A percentile compares a stretch with the other conserved stretches of the same genome.
Conservation (phyloP, 64 coral and sea anemone species). For the Actinia tenebrosa region DNA sequence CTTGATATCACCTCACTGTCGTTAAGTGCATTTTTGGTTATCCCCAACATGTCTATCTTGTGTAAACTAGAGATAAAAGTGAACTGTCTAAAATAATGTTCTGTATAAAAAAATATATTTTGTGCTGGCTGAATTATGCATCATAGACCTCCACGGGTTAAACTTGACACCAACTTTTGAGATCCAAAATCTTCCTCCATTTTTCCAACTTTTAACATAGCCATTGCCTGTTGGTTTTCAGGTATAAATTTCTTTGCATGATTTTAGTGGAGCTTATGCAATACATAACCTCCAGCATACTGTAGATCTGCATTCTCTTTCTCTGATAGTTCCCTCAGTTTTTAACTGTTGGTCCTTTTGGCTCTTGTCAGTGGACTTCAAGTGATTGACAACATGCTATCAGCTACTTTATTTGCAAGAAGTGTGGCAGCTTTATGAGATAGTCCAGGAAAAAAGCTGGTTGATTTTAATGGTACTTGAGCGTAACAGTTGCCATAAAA, state of each 20-base stretch:
- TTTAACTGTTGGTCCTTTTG: not conserved
- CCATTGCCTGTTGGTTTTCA: constrained; percentile 33
- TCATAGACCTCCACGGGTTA: constrained; percentile 14
- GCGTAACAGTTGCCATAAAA: constrained; percentile 43
- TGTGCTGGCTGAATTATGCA: not conserved
- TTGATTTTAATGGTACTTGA: constrained; percentile 31
- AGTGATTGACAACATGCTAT: constrained; percentile 31
- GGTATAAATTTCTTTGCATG: too few relatives aligned
- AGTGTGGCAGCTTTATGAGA: constrained; percentile 45
- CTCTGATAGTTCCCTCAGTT: constrained; percentile 16
- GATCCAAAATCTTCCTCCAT: not conserved
- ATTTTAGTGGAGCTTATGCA: constrained; percentile 12
- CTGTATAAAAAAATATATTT: constrained; percentile 28
- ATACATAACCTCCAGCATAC: constrained; percentile 27
- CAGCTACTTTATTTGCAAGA: constrained; percentile 33
- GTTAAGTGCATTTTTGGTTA: constrained; percentile 10
- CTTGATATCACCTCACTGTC: constrained; percentile 28
- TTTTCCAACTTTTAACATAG: constrained; percentile 30
- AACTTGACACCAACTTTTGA: constrained; percentile 20
- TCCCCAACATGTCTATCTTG: constrained; percentile 26
- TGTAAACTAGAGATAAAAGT: constrained; percentile 9
- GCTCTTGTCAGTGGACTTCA: constrained; percentile 31
- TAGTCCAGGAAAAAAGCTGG: constrained; percentile 19
- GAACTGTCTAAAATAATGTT: constrained; percentile 12
- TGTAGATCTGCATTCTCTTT: constrained; percentile 26